A percentile compares a stretch with the other conserved stretches of the same genome.
Conservation (phyloP, 2,888 invertebrate species). For the Tinea pellionella region DNA sequence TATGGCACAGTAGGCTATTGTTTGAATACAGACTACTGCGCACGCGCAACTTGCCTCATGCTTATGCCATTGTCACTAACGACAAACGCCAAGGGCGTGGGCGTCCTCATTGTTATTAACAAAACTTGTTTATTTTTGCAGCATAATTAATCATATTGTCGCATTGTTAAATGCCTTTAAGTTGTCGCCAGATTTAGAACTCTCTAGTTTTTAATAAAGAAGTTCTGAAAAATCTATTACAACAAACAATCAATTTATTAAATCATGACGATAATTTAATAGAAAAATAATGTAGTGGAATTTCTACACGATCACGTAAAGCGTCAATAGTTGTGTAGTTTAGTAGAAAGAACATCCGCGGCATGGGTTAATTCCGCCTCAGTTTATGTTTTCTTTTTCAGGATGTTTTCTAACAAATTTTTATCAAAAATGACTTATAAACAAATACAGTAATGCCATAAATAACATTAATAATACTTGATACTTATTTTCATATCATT, state of each 20-base stretch:
- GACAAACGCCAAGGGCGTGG: constrained; percentile 30
- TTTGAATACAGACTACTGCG: constrained; percentile 58
- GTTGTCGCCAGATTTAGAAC: not conserved
- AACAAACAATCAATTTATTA: not conserved
- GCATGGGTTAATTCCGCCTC: no score
- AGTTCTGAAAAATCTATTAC: not conserved
- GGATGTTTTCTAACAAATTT: no score
- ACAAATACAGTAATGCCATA: no score
- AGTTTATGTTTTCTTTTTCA: no score
- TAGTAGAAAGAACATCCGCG: no score
- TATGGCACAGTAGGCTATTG: constrained; percentile 46
- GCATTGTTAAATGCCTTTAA: not conserved
- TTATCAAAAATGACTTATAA: no score
- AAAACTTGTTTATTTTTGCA: constrained; percentile 9
- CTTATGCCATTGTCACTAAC: constrained; percentile 36
- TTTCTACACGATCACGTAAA: no score
- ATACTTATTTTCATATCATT: no score
- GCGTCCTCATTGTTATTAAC: constrained; percentile 25
- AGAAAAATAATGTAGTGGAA: no score
- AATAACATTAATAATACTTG: no score
- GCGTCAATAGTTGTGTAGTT: no score
- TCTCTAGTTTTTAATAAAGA: not conserved
- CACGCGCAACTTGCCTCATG: not conserved
- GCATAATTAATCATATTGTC: constrained; percentile 9
- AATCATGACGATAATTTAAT: no score